Base-by-base conservation (phyloP, 2,888 invertebrate species). In the Hirtodrosophila duncani region DNA sequence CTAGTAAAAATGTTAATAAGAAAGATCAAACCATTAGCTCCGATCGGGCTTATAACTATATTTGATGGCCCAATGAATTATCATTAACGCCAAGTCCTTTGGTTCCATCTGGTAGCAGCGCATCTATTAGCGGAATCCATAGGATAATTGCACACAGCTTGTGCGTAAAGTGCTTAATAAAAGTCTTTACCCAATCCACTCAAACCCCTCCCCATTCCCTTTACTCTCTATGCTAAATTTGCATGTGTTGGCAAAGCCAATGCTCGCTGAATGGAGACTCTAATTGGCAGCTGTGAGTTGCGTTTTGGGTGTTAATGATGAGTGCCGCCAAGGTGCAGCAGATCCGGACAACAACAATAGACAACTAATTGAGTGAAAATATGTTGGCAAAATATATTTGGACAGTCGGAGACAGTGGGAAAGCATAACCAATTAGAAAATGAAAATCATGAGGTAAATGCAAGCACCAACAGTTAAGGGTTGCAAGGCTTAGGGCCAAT, bases 381-480 rank as follows among this genome's bases (percentile, higher is more conserved):
- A 30, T 49, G 33, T 58, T 29, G 30, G 34, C 44, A 49, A 33
- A 51, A 31, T 27, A 23, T 10, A 18, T 10, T 23, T n/a, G 9
- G 9, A n/a, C n/a, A 24, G 6, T 5, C 3, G 20, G 30, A 34
- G n/a, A 21, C 37, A n/a, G n/a, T n/a, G n/a, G 2, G 21, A 14
- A 31, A 59, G 55, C 81, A 70, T 70, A 60, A 69, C 81, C 70
- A 75, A 75, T 75, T 74, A 43, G 26, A 49, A 37, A 43, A 58
- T 52, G 34, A 57, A 42, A 21, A 27, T 6, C 16, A 36, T 21
- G 29, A 26, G 24, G 10, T 42, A 23, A 3, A 3, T 5, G 14
- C 5, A 7, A 3, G 7, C 6, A 8, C 45, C 61, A 55, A 39
- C 81, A 81, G 81, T 81, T 63, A 79, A 7, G 31, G 37, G 26